These are phyloP conservation scores for Euphysa ruthae DNA, from an alignment of 30 jellyfish, hydroid and myxozoan species.

Conservation along the genomic window DNA sequence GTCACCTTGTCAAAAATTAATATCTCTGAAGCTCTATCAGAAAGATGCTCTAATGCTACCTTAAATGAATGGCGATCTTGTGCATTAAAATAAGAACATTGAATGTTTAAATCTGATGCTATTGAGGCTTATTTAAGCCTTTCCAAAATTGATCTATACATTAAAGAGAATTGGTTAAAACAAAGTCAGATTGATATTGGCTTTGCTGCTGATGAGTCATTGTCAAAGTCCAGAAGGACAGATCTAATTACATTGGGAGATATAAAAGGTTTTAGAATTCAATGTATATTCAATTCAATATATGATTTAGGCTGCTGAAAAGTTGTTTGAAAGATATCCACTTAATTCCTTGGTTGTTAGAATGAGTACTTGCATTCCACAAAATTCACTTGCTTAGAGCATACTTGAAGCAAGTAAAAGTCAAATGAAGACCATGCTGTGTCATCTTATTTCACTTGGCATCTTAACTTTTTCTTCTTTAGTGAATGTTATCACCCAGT, in stretches of 20 bases:
- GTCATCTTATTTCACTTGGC: background rate
- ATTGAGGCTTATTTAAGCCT: too few relatives aligned
- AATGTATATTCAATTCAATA: background rate
- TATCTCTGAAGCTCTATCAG: background rate
- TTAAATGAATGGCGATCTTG: too few relatives aligned
- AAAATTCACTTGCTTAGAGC: too few relatives aligned
- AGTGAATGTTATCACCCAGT: background rate
- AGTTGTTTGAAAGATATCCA: background rate
- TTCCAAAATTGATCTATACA: too few relatives aligned
- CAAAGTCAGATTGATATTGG: too few relatives aligned
- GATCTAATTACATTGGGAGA: background rate
- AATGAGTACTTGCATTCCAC: too few relatives aligned
- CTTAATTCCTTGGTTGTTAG: too few relatives aligned
- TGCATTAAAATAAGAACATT: too few relatives aligned
- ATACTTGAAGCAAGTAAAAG: background rate
- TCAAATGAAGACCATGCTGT: background rate
- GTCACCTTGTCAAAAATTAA: background rate
- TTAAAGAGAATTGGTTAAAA: too few relatives aligned
- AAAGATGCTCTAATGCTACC: background rate
- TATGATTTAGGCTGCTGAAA: background rate
- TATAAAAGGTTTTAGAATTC: background rate
- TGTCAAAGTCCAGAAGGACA: conserved; percentile 1
- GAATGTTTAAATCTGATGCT: too few relatives aligned
- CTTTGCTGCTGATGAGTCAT: too few relatives aligned
- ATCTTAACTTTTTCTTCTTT: background rate